phyloP scores from a whole-genome alignment of 2,113 vertebrate genomes.

The Thunnus thynnus region DNA sequence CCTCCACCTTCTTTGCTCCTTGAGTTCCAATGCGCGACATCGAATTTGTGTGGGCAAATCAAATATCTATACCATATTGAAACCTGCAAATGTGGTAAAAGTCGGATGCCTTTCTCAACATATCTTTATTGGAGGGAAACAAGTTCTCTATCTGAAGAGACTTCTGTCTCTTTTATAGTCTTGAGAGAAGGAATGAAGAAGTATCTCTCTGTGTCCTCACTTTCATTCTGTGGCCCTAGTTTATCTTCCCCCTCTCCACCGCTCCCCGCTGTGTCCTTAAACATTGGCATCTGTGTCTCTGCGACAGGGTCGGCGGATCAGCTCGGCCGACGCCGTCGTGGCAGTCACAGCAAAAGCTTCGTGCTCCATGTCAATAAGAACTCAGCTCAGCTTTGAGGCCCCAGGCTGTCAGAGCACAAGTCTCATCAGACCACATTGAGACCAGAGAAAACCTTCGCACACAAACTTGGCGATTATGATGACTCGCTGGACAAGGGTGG shows the following conservation, averaged over 20 bases:
- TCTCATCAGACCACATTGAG: constrained; percentile 18
- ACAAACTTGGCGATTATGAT: neutral
- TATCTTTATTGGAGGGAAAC: neutral
- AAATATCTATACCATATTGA: neutral
- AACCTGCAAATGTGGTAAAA: neutral
- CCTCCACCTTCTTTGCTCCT: neutral
- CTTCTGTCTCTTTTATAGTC: constrained; percentile 21
- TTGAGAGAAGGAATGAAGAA: constrained; percentile 20
- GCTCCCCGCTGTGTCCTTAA: constrained; percentile 54
- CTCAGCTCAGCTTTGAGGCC: constrained; percentile 50
- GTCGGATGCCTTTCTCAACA: neutral
- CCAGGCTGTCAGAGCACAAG: constrained; percentile 34
- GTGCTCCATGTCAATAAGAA: constrained; percentile 62
- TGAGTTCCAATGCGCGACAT: neutral
- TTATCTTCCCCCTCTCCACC: neutral
- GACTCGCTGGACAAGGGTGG: neutral
- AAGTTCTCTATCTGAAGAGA: constrained; percentile 12
- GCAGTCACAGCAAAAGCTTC: constrained; percentile 55
- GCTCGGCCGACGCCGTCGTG: constrained; percentile 10
- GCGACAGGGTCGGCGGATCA: constrained; percentile 37
- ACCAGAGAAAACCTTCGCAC: constrained; percentile 22
- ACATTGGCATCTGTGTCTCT: constrained; percentile 60
- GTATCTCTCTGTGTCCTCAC: constrained; percentile 17
- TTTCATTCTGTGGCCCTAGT: constrained; percentile 14
- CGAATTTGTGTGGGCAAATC: neutral